Conservation (phyloP, 92 coral and sea anemone species). For the Zoanthus gigantus region DNA sequence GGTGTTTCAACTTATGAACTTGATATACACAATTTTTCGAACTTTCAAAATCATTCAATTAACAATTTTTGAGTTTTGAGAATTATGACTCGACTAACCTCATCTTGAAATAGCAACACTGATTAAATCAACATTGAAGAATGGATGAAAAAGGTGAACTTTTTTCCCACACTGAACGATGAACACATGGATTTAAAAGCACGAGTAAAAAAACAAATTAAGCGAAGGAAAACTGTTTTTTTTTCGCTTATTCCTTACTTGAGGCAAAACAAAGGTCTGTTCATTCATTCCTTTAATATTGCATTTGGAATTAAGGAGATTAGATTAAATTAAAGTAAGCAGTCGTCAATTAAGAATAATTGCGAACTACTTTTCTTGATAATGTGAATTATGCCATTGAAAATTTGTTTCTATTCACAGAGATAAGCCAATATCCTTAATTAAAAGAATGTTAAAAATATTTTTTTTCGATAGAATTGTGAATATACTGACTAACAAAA, state of each 20-base stretch:
- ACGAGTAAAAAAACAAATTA: too few species aligned
- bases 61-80: too few species aligned
- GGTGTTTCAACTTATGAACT: too few species aligned
- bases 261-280: not conserved
- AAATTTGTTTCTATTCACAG: not conserved
- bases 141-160: too few species aligned
- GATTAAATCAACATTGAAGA: too few species aligned
- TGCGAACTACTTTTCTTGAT: not conserved
- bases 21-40: too few species aligned
- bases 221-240: not conserved
- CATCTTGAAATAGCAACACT: too few species aligned
- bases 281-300: not conserved
- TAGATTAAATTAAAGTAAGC: not conserved
- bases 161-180: too few species aligned
- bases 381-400: not conserved
- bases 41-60: too few species aligned
- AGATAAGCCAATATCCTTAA: not conserved
- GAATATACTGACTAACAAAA: not conserved
- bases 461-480: not conserved
- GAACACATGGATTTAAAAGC: too few species aligned
- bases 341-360: not conserved
- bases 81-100: too few species aligned
- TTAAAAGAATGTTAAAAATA: not conserved
- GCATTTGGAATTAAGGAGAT: not conserved
- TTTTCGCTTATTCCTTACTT: not conserved